These are phyloP conservation scores for Trematomus loennbergii DNA, from an alignment of 2,113 vertebrate genomes.

Conservation along the genomic window DNA sequence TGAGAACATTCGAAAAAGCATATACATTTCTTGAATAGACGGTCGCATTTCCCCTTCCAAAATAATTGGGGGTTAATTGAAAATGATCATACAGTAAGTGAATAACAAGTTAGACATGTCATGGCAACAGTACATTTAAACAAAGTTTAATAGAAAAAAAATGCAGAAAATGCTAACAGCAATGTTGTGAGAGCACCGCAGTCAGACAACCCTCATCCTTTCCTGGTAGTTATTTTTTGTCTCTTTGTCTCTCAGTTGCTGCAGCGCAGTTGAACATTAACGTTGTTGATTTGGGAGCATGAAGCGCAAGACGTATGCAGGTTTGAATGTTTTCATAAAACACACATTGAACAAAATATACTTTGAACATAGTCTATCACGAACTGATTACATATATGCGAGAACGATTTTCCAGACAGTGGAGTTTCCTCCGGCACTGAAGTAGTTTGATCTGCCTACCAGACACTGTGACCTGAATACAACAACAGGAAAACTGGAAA, in stretches of 20 bases:
- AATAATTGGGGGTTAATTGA: conserved; percentile 3
- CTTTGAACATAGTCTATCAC: conserved; percentile 34
- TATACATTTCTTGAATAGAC: not conserved
- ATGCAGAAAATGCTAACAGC: conserved; percentile 6
- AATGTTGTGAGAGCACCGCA: conserved; percentile 2
- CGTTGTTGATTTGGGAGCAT: conserved; percentile 12
- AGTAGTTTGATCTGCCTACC: conserved; percentile 64
- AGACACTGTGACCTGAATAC: conserved; percentile 76
- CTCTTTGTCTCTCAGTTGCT: not conserved
- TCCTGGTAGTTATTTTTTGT: not conserved
- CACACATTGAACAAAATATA: conserved; percentile 41
- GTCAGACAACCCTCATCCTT: not conserved
- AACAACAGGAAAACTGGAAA: conserved; percentile 56
- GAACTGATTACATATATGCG: conserved; percentile 57
- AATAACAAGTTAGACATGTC: not conserved
- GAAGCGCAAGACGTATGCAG: conserved; percentile 31
- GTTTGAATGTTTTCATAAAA: conserved; percentile 41
- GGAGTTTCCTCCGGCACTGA: conserved; percentile 66
- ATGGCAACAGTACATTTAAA: not conserved
- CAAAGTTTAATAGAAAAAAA: not conserved
- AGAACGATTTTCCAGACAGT: conserved; percentile 62
- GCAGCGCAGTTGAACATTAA: conserved; percentile 1
- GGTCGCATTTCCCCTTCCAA: not conserved
- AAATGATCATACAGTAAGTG: not conserved
- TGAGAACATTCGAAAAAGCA: not conserved